These are phyloP conservation scores for Ectropis grisescens DNA, from an alignment of 1,140 invertebrate genomes.

Conservation along the genomic window DNA sequence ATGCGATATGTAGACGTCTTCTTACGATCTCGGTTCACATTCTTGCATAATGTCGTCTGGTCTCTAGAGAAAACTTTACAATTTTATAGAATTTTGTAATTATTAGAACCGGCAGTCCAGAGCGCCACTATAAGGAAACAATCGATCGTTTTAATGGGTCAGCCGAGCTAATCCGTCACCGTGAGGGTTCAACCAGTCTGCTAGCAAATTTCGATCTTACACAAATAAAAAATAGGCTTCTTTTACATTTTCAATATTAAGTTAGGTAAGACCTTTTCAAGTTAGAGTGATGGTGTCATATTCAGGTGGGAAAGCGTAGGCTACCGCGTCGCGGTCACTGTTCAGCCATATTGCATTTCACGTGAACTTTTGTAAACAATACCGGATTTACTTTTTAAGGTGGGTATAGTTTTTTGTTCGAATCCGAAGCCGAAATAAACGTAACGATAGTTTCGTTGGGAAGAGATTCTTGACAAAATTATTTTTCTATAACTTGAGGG, in stretches of 20 bases:
- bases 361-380: conserved; percentile 41
- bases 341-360: conserved; percentile 58
- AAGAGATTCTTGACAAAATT: no score
- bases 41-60: no score
- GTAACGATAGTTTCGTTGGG: no score
- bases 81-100: conserved; percentile 27
- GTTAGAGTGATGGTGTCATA: conserved; percentile 49
- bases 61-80: conserved; percentile 5
- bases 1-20: no score
- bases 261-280: no score
- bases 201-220: no score
- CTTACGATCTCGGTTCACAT: no score
- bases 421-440: no score
- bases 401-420: no score
- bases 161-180: conserved; percentile 53
- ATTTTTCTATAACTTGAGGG: no score
- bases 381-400: conserved; percentile 19
- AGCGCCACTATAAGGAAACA: conserved; percentile 62
- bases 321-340: conserved; percentile 56
- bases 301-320: conserved; percentile 66
- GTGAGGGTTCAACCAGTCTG: conserved; percentile 30
- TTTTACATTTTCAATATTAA: no score
- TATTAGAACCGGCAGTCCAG: conserved; percentile 27
- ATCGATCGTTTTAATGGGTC: conserved; percentile 69
- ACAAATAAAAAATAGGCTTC: no score